Base-by-base conservation (phyloP, 2,888 invertebrate species). In the Lasius platythorax region DNA sequence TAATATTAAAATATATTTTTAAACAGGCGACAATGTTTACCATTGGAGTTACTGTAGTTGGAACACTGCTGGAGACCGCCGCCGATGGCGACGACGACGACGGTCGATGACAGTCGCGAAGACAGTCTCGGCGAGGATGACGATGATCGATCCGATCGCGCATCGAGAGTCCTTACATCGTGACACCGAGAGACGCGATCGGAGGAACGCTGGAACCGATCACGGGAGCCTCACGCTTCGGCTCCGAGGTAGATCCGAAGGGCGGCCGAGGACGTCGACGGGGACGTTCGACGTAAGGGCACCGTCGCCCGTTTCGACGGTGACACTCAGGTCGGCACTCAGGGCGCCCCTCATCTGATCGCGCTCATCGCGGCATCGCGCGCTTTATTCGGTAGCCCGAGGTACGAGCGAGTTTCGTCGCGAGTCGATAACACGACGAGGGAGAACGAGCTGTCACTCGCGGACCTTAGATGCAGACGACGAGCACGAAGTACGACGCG, bases 401-500 rank as follows among this genome's bases (percentile, higher is more conserved):
- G 0, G 30, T 33, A 30, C 30, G 23, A 61, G 28, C 33, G 23
- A 23, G 3, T n/a, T 12, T 11, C 11, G 40, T 23, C 40, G 37
- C 23, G 46, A 50, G 46, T 8, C 1, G 23, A 66, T 3, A 2
- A 23, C 11, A 23, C 12, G 23, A 0, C 6, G 2, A 12, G 28
- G 23, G 12, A 43, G 85, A 72, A 79, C 70, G 89, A 88, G 83
- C 90, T 91, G 91, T 91, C 90, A 89, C 89, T 91, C 87, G 87
- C 86, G 3, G 37, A 85, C 84, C 85, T 87, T 84, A 23, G 85
- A 90, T 91, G 91, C 91, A 91, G 91, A 91, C 91, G 91, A 91
- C 91, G 88, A 66, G 72, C 33, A 23, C 23, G 23, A 23, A 23
- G 23, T 37, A 85, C 81, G 74, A 74, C 33, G 74, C 66, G 53